Base-by-base conservation (phyloP, 37 sponge, comb jelly and placozoan species). In the Halisarca cf. caerulea region DNA sequence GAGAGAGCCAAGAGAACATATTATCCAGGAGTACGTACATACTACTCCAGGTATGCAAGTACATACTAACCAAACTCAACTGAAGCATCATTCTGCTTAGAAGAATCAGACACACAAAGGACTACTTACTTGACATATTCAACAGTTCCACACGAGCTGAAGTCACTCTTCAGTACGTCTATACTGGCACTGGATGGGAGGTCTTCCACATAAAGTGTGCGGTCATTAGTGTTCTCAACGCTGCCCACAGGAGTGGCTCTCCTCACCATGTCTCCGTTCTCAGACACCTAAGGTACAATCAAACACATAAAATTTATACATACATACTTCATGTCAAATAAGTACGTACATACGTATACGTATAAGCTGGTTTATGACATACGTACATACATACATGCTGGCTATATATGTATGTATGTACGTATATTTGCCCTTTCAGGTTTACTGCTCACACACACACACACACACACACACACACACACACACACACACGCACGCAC, bases 171-270 rank as follows among this genome's bases (percentile, higher is more conserved):
- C 23, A 74, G 44, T 17, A 2, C 41, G 43, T 74, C 77, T 41
- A 74, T 74, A 24, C 25, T 74, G 20, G 44, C 14, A 24, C 2
- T 5, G 21, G 42, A n/a, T 40, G 77, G 45, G 77, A 74, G 77
- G 42, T 43, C 77, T 41, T 74, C 77, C 8, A 74, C 77, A 40
- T 74, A 74, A 39, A 74, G 38, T 9, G 77, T 74, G 24, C 77
- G 11, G 41, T 74, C 24, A 15, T 74, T 38, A 1, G 36, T 23
- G 25, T 74, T 37, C 69, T 30, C 17, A 1, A 34, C 17, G 30
- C 35, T 34, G 0, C 2, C 69, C 17, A 68, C 14, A 30, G 69
- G 32, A 1, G 33, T 68, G 35, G 69, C 32, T 34, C 69, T 28
- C 4, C 69, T 28, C 32, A 68, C 69, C 33, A 17, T 68, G 11